These are phyloP conservation scores for Galaxias olidus DNA, from an alignment of 2,797 vertebrate genomes.

Conservation along the genomic window DNA sequence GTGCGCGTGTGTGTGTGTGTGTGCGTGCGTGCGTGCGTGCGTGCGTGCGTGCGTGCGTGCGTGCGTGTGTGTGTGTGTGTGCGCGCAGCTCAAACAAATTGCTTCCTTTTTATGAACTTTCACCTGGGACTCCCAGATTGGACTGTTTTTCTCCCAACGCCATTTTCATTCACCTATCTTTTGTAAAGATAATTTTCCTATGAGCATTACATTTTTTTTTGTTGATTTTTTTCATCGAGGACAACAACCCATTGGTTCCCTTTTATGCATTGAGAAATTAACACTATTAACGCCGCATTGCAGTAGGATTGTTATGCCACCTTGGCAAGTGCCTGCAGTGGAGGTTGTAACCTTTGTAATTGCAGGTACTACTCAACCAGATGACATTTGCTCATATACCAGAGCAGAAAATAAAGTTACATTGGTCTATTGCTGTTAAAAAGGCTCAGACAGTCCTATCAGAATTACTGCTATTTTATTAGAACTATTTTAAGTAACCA, in stretches of 20 bases:
- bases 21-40: no score
- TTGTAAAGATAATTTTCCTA: neutral
- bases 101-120: constrained; percentile 18
- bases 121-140: neutral
- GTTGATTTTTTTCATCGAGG: neutral
- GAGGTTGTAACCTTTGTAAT: no score
- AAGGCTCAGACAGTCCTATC: constrained; percentile 8
- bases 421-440: neutral
- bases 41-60: no score
- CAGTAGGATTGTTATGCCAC: no score
- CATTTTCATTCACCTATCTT: neutral
- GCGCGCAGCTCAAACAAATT: constrained; percentile 39
- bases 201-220: neutral
- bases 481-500: constrained; percentile 21
- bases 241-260: constrained; percentile 1
- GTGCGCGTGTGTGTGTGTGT: no score
- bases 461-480: constrained; percentile 28
- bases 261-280: neutral
- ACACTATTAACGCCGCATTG: no score
- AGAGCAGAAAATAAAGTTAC: neutral
- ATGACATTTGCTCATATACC: no score
- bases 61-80: constrained; percentile 22
- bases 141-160: constrained; percentile 25
- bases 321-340: no score
- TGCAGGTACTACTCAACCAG: no score